phyloP scores from a whole-genome alignment of 2,797 vertebrate genomes.

The Lacerta agilis region DNA sequence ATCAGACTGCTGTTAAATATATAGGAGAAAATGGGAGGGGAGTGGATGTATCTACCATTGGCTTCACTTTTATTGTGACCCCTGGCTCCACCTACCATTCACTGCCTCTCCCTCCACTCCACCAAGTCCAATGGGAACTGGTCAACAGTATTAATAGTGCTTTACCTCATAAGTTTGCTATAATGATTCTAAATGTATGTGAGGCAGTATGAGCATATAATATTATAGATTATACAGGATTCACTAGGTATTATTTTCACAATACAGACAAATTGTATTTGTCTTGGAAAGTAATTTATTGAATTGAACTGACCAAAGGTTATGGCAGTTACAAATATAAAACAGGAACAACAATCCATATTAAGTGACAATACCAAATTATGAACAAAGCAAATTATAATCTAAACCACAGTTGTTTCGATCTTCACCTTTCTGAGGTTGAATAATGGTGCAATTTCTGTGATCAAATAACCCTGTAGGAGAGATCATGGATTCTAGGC shows the following conservation, averaged over 20 bases:
- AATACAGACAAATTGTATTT: neutral
- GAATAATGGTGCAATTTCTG: constrained; percentile 3
- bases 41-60: too few relatives aligned
- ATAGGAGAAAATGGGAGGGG: too few relatives aligned
- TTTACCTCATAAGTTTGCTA: neutral
- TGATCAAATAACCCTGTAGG: constrained; percentile 11
- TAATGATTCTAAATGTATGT: constrained; percentile 5
- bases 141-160: neutral
- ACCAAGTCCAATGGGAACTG: neutral
- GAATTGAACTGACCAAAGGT: constrained; percentile 1
- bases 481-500: neutral
- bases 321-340: constrained; percentile 6
- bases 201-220: neutral
- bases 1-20: too few relatives aligned
- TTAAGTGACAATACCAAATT: neutral
- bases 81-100: neutral
- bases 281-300: neutral
- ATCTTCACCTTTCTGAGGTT: neutral
- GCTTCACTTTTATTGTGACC: neutral
- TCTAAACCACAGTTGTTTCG: neutral
- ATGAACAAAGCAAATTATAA: neutral
- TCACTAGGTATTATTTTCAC: neutral
- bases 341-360: neutral
- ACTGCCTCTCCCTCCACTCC: neutral
- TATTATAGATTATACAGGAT: neutral